Conservation (phyloP, 2,113 vertebrate species). For the Austrofundulus limnaeus region DNA sequence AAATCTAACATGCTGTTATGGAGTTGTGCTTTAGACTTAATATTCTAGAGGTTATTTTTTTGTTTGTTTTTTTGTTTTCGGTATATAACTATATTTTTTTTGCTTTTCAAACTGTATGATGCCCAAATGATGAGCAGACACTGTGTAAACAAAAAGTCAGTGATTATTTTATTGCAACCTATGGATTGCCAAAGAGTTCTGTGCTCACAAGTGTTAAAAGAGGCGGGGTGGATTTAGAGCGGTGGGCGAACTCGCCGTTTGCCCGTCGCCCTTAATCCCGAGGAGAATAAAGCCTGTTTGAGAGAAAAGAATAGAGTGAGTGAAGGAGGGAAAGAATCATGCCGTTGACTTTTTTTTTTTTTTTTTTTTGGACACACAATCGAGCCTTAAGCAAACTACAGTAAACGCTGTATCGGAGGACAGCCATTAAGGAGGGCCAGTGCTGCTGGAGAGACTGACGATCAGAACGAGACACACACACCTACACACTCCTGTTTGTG, state of each 20-base stretch:
- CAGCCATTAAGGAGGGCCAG: slow-evolving; percentile 90
- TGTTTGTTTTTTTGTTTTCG: slow-evolving; percentile 68
- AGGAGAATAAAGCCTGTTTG: slow-evolving; percentile 36
- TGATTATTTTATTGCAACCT: slow-evolving; percentile 81
- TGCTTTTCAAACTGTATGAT: slow-evolving; percentile 73
- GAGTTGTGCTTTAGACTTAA: slow-evolving; percentile 75
- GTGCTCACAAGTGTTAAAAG: slow-evolving; percentile 51
- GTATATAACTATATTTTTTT: slow-evolving; percentile 74
- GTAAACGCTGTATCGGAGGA: slow-evolving; percentile 84
- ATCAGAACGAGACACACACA: slow-evolving; percentile 24
- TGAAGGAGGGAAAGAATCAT: slow-evolving; percentile 40
- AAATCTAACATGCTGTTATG: slow-evolving; percentile 76
- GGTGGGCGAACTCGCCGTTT: slow-evolving; percentile 18
- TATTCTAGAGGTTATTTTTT: slow-evolving; percentile 75
- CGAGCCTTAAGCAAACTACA: slow-evolving; percentile 92
- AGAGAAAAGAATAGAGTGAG: slow-evolving; percentile 27
- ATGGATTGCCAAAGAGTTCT: slow-evolving; percentile 81
- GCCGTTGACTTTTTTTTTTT: slow-evolving; percentile 56
- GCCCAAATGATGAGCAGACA: slow-evolving; percentile 67
- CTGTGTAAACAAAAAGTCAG: slow-evolving; percentile 73
- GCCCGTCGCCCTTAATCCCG: slow-evolving; percentile 18
- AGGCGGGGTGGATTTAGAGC: slow-evolving; percentile 21
- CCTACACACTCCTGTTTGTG: neutral
- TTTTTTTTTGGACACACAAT: slow-evolving; percentile 81
- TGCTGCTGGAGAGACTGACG: slow-evolving; percentile 77